Evolutionary conservation across 2,888 invertebrate species (phyloP).

Genomic region (Ypsolopha scabrella): DNA sequence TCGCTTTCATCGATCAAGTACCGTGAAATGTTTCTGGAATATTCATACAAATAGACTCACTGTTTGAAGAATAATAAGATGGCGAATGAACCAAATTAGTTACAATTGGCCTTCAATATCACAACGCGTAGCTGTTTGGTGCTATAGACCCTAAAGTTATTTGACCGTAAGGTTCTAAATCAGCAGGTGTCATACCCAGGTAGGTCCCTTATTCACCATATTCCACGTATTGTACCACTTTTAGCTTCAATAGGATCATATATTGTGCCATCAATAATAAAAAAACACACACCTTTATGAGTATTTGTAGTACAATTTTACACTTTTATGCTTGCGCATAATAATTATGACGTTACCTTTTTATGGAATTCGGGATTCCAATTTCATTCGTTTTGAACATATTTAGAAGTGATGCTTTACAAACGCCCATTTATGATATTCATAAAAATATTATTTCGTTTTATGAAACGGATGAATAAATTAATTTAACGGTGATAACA

Average conservation of each 20-base stretch:
- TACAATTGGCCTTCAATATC: no score
- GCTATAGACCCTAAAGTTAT: not conserved
- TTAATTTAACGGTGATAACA: not conserved
- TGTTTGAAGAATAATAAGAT: no score
- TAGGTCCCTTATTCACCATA: slow-evolving; percentile 40
- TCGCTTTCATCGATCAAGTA: no score
- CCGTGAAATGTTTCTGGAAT: no score
- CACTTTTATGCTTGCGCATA: not conserved
- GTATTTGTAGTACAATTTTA: not conserved
- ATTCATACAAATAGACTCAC: no score
- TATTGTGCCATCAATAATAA: not conserved
- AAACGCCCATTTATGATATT: not conserved
- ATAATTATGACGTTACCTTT: not conserved
- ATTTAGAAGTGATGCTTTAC: not conserved
- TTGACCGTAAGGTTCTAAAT: slow-evolving; percentile 10
- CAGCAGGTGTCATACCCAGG: slow-evolving; percentile 58
- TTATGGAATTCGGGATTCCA: not conserved
- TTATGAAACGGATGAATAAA: not conserved
- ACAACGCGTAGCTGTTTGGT: not conserved
- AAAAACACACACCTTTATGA: not conserved
- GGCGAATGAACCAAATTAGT: no score
- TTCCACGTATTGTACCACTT: slow-evolving; percentile 39
- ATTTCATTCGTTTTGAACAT: not conserved
- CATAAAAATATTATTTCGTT: not conserved
- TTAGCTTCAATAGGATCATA: slow-evolving; percentile 9